Conservation (phyloP, 2,113 vertebrate species). For the Corythornis vintsioides region DNA sequence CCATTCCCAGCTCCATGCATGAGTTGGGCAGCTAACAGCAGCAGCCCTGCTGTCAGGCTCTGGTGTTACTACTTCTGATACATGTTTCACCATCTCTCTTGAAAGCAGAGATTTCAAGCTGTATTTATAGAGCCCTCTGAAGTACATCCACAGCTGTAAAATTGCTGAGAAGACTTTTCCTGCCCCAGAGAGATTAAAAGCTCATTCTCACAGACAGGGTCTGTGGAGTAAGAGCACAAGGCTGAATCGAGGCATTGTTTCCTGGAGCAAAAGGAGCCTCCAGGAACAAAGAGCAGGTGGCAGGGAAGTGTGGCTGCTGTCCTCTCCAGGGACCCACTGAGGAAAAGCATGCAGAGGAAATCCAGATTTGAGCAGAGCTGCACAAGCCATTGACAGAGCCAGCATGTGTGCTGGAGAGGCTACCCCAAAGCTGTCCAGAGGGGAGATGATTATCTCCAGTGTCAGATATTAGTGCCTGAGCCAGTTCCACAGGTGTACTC, state of each 20-base stretch:
- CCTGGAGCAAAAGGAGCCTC: not conserved
- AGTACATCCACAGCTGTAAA: constrained; percentile 51
- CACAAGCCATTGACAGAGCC: not conserved
- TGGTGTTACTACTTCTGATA: not conserved
- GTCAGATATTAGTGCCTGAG: not conserved
- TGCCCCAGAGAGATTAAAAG: constrained; percentile 31
- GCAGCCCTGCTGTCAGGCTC: not conserved
- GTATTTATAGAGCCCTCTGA: constrained; percentile 27
- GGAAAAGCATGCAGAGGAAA: not conserved
- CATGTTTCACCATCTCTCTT: not conserved
- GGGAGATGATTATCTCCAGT: not conserved
- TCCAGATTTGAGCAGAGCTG: not conserved
- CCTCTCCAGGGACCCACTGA: constrained; percentile 2
- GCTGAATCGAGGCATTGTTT: not conserved
- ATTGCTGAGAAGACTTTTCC: constrained; percentile 51
- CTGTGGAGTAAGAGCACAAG: not conserved
- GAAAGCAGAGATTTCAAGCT: not conserved
- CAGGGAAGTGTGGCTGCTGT: constrained; percentile 24
- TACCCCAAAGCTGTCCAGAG: not conserved
- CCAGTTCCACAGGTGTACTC: not conserved
- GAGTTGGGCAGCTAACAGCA: not conserved
- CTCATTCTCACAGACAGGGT: constrained; percentile 23
- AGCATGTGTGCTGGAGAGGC: not conserved
- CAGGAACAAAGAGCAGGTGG: constrained; percentile 37
- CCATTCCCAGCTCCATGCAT: rapidly evolving